Conservation (phyloP, 2,888 invertebrate genomes). For the Drosophila trichaetosa region DNA sequence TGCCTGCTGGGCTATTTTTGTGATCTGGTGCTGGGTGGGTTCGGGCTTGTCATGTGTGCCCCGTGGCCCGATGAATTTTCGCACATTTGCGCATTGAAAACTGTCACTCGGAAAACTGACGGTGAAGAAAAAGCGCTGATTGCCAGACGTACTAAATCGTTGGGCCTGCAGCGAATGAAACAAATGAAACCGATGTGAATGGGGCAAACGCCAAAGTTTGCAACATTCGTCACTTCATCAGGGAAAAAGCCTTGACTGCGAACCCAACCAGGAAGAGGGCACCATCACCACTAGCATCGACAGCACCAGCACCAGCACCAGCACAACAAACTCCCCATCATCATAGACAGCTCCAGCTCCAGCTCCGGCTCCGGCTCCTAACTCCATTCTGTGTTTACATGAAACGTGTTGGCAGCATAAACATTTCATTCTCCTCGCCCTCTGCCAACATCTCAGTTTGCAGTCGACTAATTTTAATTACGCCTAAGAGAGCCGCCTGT, state of each 20-base stretch:
- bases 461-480: conserved; percentile 80
- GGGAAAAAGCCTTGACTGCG: conserved; percentile 56
- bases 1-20: conserved; percentile 63
- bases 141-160: conserved; percentile 32
- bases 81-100: conserved; percentile 75
- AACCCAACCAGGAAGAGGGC: conserved; percentile 42
- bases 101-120: conserved; percentile 61
- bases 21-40: conserved; percentile 12
- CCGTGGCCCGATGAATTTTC: conserved; percentile 57
- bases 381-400: conserved; percentile 61
- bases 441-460: conserved; percentile 19
- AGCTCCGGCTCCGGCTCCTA: conserved; percentile 26
- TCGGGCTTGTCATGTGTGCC: conserved; percentile 17
- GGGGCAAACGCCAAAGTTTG: conserved; percentile 46
- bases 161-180: conserved; percentile 35
- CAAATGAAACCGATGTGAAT: conserved; percentile 44
- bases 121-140: conserved; percentile 41
- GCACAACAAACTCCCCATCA: conserved; percentile 15
- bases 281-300: conserved; percentile 27
- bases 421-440: conserved; percentile 53
- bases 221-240: conserved; percentile 71
- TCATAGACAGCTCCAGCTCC: neutral
- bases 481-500: conserved; percentile 77
- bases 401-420: conserved; percentile 77
- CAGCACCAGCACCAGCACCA: conserved; percentile 5